Evolutionary conservation across 2,888 invertebrate genomes (phyloP).

Genomic region (Hirtodrosophila duncani): DNA sequence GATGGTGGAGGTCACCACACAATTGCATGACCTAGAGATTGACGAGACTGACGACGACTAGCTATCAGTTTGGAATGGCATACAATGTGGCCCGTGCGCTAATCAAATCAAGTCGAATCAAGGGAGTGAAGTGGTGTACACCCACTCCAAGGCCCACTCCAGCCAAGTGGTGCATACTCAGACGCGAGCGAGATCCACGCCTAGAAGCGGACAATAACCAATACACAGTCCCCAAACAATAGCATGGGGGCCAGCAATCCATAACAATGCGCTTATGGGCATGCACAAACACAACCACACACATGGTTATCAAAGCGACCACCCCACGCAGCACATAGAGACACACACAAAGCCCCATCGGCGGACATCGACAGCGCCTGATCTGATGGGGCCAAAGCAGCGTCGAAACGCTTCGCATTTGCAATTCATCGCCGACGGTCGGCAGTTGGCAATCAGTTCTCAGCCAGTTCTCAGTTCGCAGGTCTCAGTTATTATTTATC

Average conservation of each 20-base stretch:
- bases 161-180: slow-evolving; percentile 31
- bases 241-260: too few species aligned
- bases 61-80: too few species aligned
- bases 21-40: slow-evolving; percentile 17
- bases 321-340: slow-evolving; percentile 22
- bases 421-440: slow-evolving; percentile 33
- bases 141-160: slow-evolving; percentile 33
- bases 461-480: slow-evolving; percentile 25
- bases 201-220: too few species aligned
- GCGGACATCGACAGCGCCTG: slow-evolving; percentile 14
- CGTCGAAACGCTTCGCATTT: slow-evolving; percentile 31
- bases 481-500: slow-evolving; percentile 75
- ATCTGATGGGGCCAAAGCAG: too few species aligned
- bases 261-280: too few species aligned
- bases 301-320: slow-evolving; percentile 31
- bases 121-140: slow-evolving; percentile 31
- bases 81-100: slow-evolving; percentile 37
- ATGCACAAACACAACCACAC: background rate
- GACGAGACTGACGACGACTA: too few species aligned
- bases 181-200: too few species aligned
- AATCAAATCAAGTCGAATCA: slow-evolving; percentile 58
- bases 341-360: slow-evolving; percentile 17
- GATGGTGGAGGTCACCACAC: slow-evolving; percentile 9
- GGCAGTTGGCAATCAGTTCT: slow-evolving; percentile 35
- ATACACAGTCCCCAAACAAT: too few species aligned